Conservation (phyloP, 2,797 vertebrate species). For the Octomys mimax region DNA sequence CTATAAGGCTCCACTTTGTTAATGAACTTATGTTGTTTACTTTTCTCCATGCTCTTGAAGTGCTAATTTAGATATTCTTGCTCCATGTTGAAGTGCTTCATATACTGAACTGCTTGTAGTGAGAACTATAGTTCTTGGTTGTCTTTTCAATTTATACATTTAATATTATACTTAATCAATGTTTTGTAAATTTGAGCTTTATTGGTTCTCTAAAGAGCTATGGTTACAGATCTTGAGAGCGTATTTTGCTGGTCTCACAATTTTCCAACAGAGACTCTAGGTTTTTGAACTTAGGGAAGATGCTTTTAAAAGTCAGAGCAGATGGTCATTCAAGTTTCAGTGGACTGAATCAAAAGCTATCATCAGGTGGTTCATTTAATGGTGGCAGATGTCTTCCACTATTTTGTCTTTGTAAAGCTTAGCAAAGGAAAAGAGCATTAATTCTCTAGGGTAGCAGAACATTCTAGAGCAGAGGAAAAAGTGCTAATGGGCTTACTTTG, state of each 20-base stretch:
- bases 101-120: slow-evolving; percentile 20
- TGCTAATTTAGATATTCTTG: slow-evolving; percentile 49
- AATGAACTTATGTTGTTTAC: slow-evolving; percentile 32
- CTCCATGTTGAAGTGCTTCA: slow-evolving; percentile 24
- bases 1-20: neutral
- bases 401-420: slow-evolving; percentile 75
- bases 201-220: slow-evolving; percentile 45
- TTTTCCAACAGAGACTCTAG: slow-evolving; percentile 61
- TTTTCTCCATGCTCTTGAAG: slow-evolving; percentile 54
- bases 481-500: slow-evolving; percentile 52
- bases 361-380: slow-evolving; percentile 67
- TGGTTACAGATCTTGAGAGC: slow-evolving; percentile 51
- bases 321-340: slow-evolving; percentile 77
- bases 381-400: slow-evolving; percentile 75
- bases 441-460: slow-evolving; percentile 7
- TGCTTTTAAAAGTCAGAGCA: slow-evolving; percentile 68
- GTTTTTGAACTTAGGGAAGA: slow-evolving; percentile 65
- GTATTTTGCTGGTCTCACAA: slow-evolving; percentile 55
- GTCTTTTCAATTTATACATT: slow-evolving; percentile 55
- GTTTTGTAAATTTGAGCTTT: slow-evolving; percentile 56
- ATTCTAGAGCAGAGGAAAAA: slow-evolving; percentile 54
- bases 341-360: slow-evolving; percentile 74
- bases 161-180: slow-evolving; percentile 58
- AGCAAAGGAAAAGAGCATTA: slow-evolving; percentile 60
- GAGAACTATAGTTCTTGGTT: neutral